Percentiles rank a stretch among this genome's conserved stretches.
Conservation (phyloP, 2,888 invertebrate genomes). For the Aelia acuminata region DNA sequence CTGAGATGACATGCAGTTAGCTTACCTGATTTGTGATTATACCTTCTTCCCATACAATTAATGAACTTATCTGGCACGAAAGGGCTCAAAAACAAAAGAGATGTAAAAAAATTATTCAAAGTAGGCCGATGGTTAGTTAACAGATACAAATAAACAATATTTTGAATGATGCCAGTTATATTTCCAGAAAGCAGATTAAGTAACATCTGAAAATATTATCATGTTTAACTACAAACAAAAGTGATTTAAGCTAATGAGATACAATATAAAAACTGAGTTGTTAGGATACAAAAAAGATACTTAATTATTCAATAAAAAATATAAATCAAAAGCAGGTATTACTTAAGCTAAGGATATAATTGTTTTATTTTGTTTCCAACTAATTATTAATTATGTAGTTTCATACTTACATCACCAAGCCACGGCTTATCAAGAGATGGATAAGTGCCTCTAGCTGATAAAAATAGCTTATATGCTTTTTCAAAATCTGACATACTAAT, state of each 20-base stretch:
- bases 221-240: not conserved
- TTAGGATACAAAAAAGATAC: no score
- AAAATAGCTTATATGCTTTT: conserved; percentile 45
- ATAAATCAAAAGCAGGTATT: not conserved
- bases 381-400: not conserved
- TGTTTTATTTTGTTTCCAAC: not conserved
- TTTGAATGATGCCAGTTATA: not conserved
- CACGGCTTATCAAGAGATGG: conserved; percentile 50
- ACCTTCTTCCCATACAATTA: not conserved
- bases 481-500: conserved; percentile 1
- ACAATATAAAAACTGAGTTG: not conserved
- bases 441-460: conserved; percentile 47
- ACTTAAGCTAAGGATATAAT: not conserved
- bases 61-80: not conserved
- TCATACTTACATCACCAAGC: conserved; percentile 47
- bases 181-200: not conserved
- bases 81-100: conserved; percentile 16
- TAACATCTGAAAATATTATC: conserved; percentile 18
- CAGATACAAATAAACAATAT: conserved; percentile 12
- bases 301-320: not conserved
- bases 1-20: not conserved
- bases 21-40: not conserved
- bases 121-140: conserved; percentile 10
- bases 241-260: not conserved
- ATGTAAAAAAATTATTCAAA: conserved; percentile 17